Evolutionary conservation across 2,888 invertebrate species (phyloP).

Genomic region (Polyommatus iphigenia): DNA sequence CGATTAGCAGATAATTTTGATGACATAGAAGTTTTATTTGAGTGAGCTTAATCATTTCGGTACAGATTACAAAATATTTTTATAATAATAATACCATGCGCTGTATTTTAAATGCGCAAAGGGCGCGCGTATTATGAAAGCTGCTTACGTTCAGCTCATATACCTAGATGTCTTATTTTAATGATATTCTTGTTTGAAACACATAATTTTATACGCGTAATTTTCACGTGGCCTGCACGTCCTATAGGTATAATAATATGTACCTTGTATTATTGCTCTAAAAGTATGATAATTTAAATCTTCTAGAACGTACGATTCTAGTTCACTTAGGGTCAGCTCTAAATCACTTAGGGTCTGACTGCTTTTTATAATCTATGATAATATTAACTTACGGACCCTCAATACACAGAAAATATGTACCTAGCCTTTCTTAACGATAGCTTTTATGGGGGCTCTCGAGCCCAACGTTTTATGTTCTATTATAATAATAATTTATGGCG

Average conservation of each 20-base stretch:
- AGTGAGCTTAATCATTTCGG: conserved; percentile 20
- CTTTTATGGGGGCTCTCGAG: conserved; percentile 22
- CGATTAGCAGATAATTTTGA: conserved; percentile 37
- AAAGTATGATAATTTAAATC: not conserved
- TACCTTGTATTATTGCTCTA: too few species aligned
- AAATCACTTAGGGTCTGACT: conserved; percentile 6
- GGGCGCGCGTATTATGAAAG: too few species aligned
- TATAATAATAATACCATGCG: not conserved
- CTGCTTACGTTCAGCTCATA: too few species aligned
- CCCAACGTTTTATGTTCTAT: conserved; percentile 26
- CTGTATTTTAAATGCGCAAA: not conserved
- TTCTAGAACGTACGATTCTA: not conserved
- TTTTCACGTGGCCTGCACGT: too few species aligned
- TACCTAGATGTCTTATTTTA: too few species aligned
- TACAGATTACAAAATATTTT: not conserved
- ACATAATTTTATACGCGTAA: too few species aligned
- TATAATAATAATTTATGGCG: conserved; percentile 25
- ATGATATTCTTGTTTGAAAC: too few species aligned
- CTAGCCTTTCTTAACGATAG: conserved; percentile 21
- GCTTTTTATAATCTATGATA: conserved; percentile 4
- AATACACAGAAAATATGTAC: conserved; percentile 26
- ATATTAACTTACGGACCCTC: conserved; percentile 17
- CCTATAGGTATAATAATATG: too few species aligned
- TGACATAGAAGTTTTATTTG: conserved; percentile 24
- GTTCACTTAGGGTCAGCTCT: not conserved